Base-by-base conservation (phyloP, 2,113 vertebrate species). In the Mixornis gularis region DNA sequence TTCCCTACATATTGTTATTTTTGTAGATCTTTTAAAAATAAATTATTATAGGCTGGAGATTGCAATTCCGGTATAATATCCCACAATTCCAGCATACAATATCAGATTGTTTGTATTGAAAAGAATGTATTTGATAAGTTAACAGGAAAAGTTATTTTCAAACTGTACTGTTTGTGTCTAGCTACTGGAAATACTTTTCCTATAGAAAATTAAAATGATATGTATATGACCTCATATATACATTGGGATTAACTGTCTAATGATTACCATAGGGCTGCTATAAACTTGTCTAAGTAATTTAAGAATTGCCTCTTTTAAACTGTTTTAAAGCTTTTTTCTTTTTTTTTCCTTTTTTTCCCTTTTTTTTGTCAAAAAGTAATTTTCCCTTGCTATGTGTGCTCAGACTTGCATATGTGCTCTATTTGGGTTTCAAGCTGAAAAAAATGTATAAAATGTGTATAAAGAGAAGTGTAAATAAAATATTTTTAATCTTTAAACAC, bases 391-490 rank as follows among this genome's bases (percentile, higher is more conserved):
- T 96, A 74, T 97, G 96, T 97, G 91, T 97, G 94, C 96, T 97
- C 92, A 95, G 92, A 97, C 78, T 96, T 97, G 96, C 94, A 63
- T 97, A 97, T 97, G 94, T n/a, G 68, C 83, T 96, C 94, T 97
- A 72, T 97, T 97, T 30, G 94, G 95, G 94, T 98, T 97, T 98
- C 96, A 97, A 97, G 96, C 90, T 92, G 96, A 96, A 95, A 97
- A 60, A 97, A 90, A 93, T 97, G 97, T 98, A 97, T 96, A 98
- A 97, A 98, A 95, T 96, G 82, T 98, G 96, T 97, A 98, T 97
- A 97, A 97, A 97, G 94, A 96, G 95, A 98, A 97, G 77, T 98
- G 97, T 98, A 98, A 98, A 98, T 98, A 98, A 98, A 98, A 96
- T 98, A 98, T 98, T 98, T 98, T 98, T 98, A 95, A 97, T 97